Percentiles rank a stretch among this genome's conserved stretches.
Conservation (phyloP, 2,797 vertebrate species). For the Merluccius polli region DNA sequence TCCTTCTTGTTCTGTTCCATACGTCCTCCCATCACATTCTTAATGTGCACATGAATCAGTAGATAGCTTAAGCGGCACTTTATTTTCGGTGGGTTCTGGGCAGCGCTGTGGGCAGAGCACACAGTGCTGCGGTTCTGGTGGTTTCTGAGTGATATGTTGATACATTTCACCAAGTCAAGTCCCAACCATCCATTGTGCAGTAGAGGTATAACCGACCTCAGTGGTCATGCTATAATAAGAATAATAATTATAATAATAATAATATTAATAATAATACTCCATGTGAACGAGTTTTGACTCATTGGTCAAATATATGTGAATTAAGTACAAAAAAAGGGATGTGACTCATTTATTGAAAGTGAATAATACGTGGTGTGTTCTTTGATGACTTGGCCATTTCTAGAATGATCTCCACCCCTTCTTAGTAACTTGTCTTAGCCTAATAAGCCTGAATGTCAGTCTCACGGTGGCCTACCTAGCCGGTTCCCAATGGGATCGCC, state of each 20-base stretch:
- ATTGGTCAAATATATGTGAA: slow-evolving; percentile 45
- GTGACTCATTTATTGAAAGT: slow-evolving; percentile 53
- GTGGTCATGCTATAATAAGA: slow-evolving; percentile 35
- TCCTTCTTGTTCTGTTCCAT: slow-evolving; percentile 31
- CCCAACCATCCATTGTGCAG: slow-evolving; percentile 51
- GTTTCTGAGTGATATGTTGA: slow-evolving; percentile 50
- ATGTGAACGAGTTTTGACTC: slow-evolving; percentile 50
- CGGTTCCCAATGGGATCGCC: slow-evolving; percentile 55
- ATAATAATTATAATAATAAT: neutral
- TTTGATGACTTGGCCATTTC: slow-evolving; percentile 54
- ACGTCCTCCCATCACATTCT: slow-evolving; percentile 38
- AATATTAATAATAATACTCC: slow-evolving; percentile 43
- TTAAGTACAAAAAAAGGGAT: slow-evolving; percentile 53
- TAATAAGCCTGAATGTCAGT: slow-evolving; percentile 57
- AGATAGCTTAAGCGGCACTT: slow-evolving; percentile 77
- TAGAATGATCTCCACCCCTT: slow-evolving; percentile 55
- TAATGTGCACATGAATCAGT: slow-evolving; percentile 62
- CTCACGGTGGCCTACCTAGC: slow-evolving; percentile 54
- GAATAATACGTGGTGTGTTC: slow-evolving; percentile 46
- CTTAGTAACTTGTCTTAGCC: slow-evolving; percentile 69
- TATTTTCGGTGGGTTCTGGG: slow-evolving; percentile 70
- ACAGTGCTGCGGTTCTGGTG: slow-evolving; percentile 57
- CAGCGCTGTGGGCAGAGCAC: slow-evolving; percentile 58
- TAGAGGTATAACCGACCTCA: slow-evolving; percentile 45
- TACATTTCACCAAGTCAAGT: slow-evolving; percentile 57